Conservation (phyloP, 2,113 vertebrate genomes). For the Glaucidium brasilianum region DNA sequence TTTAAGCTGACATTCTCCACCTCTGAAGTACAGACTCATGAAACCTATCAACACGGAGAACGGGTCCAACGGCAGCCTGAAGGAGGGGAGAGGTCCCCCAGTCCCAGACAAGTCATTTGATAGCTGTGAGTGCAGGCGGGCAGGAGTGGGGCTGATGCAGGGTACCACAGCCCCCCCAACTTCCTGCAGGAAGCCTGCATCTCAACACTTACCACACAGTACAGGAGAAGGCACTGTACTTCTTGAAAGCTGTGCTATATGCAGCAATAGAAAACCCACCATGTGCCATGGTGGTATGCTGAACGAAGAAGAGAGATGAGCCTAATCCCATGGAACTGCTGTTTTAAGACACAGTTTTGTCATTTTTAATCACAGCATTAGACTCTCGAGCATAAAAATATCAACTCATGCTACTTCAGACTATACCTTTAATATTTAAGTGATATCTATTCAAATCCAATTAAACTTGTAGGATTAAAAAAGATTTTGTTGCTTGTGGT, state of each 20-base stretch:
- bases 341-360: background rate
- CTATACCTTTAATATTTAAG: background rate
- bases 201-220: background rate
- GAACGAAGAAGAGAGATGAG: background rate
- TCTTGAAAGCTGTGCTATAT: background rate
- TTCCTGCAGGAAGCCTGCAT: background rate
- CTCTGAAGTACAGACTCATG: background rate
- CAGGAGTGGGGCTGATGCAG: background rate
- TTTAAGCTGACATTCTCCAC: background rate
- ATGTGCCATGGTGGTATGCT: accelerated
- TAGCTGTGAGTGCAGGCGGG: accelerated
- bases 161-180: background rate
- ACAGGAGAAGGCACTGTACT: background rate
- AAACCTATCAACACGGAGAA: background rate
- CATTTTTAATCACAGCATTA: background rate
- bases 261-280: background rate
- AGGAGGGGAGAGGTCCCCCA: background rate
- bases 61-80: background rate
- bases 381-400: background rate
- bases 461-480: accelerated
- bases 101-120: background rate
- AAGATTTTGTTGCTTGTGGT: background rate
- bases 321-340: background rate
- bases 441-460: background rate
- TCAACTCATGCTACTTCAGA: background rate